Evolutionary conservation across 92 coral and sea anemone species (phyloP), one percentile per base, ranked within the genome.

Genomic region (Blastomussa wellsi): DNA sequence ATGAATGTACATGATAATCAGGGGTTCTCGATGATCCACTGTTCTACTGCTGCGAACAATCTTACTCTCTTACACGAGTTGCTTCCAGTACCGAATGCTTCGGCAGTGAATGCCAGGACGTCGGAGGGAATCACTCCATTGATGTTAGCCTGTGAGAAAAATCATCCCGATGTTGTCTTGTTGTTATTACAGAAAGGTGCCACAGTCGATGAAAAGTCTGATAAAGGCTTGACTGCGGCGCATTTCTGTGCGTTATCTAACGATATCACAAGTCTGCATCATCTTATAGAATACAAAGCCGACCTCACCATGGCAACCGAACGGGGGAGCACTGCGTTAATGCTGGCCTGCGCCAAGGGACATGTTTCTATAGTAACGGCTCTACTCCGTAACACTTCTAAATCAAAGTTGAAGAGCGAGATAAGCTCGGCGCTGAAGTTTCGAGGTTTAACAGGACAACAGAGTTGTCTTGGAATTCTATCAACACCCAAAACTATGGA

Each of bases 311-410:
- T 73, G 51, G 89, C 95, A 4, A 93, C 95, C 6, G 94, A 88
- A 48, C 94, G 95, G 15, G 95, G 95, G 16, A 93, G 95, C 64
- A 90, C 95, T 8, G 84, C 92, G 33, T 39, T 93, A 51, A 93
- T 93, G 95, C 92, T 93, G 37, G 95, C 95, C 10, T 93, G 95
- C 76, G 95, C 94, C 16, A 93, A 93, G 82, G 95, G 95, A 4
- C 91, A 84, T 75, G 89, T 92, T 29, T 85, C 93, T 66, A 90
- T 93, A 28, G 95, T 90, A 38, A 90, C 86, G 6, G 92, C 95
- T 20, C 77, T 93, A 1, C 90, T 93, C 39, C 52, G 88, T 14
- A 89, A 89, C 81, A 88, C 92, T 86, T 29, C 81, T 29, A 88
- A 87, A 80, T 82, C 89, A 15, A 88, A 76, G 55, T 79, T 84